Percentiles rank a stretch among this genome's conserved stretches.
phyloP scores from a whole-genome alignment of 2,888 invertebrate species.

The Cephonodes hylas region DNA sequence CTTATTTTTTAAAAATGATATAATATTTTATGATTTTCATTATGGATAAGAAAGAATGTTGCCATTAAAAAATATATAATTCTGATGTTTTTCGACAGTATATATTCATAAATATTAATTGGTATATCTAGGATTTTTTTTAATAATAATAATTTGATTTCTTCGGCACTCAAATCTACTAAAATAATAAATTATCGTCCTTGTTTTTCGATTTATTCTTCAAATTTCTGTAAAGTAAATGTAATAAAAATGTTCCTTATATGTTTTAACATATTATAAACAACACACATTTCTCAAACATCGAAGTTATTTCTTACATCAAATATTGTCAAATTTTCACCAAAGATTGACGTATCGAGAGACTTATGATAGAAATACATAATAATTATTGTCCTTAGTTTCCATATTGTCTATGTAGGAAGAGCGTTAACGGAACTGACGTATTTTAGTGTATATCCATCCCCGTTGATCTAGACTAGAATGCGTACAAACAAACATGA shows the following conservation, averaged over 20 bases:
- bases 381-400: slow-evolving; percentile 14
- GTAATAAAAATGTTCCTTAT: not conserved
- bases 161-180: no score
- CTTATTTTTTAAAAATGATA: no score
- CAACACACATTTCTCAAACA: not conserved
- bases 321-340: not conserved
- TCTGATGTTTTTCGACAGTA: no score
- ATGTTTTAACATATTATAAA: not conserved
- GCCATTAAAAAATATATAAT: no score
- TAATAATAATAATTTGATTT: no score
- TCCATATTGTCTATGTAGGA: slow-evolving; percentile 3
- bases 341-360: not conserved
- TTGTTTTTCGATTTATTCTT: no score
- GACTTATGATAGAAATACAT: not conserved
- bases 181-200: no score
- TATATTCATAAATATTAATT: no score
- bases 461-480: not conserved
- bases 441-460: not conserved
- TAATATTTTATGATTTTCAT: no score
- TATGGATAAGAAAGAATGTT: no score
- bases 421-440: not conserved
- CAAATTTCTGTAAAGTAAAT: no score
- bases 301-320: not conserved
- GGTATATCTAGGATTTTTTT: no score
- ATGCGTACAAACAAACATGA: not conserved